phyloP scores from a whole-genome alignment of 2,888 invertebrate genomes.

The Anodontia alba region DNA sequence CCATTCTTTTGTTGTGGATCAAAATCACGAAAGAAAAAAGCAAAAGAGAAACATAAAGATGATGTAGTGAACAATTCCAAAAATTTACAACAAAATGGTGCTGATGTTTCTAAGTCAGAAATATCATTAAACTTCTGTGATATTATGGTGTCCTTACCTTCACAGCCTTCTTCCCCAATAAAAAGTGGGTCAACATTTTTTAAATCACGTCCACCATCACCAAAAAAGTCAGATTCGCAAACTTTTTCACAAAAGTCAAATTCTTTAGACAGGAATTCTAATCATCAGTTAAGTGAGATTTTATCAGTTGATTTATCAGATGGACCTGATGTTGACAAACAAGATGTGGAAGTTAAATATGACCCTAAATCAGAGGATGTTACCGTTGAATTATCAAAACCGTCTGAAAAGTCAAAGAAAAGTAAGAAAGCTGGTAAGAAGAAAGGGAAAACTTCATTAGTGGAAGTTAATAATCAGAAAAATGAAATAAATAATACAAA shows the following conservation, averaged over 20 bases:
- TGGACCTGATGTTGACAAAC: constrained; percentile 23
- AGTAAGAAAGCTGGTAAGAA: constrained; percentile 39
- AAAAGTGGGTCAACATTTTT: constrained; percentile 63
- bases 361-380: constrained; percentile 39
- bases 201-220: constrained; percentile 44
- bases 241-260: constrained; percentile 35
- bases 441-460: constrained; percentile 31
- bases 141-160: constrained; percentile 60
- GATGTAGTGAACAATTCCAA: constrained; percentile 15
- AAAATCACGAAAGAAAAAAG: constrained; percentile 30
- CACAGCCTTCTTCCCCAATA: constrained; percentile 59
- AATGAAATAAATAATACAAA: constrained; percentile 33
- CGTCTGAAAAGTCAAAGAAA: constrained; percentile 37
- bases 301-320: constrained; percentile 30
- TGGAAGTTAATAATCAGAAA: constrained; percentile 52
- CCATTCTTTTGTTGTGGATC: constrained; percentile 39
- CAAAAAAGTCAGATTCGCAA: constrained; percentile 35
- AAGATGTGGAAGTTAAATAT: constrained; percentile 29
- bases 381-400: constrained; percentile 26
- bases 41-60: constrained; percentile 27
- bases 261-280: constrained; percentile 47
- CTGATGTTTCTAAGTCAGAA: constrained; percentile 46
- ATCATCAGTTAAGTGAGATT: constrained; percentile 51
- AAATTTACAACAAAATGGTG: constrained; percentile 54
- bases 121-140: constrained; percentile 50